A percentile compares a stretch with the other conserved stretches of the same genome.
Conservation (phyloP, 35 echinoderm and acorn worm species). For the Lytechinus pictus region DNA sequence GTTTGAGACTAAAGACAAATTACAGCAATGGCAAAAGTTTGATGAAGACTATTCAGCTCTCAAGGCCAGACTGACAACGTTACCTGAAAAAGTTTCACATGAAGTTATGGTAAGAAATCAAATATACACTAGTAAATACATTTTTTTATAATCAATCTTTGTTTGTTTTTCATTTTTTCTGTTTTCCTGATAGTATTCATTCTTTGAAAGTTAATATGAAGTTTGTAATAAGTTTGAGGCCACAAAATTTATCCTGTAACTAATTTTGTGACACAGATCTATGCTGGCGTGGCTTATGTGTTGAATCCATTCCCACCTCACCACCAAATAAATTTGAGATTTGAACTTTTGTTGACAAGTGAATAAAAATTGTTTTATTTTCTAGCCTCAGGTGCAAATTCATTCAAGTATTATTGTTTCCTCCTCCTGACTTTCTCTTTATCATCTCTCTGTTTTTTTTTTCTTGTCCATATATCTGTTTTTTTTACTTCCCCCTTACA, state of each 20-base stretch:
- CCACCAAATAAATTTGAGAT: background rate
- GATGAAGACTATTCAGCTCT: slow-evolving; percentile 79
- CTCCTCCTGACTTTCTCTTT: background rate
- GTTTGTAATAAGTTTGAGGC: too few species aligned
- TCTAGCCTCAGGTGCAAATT: background rate
- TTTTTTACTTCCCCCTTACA: background rate
- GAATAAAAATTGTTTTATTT: background rate
- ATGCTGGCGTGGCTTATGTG: too few species aligned
- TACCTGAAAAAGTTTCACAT: slow-evolving; percentile 92
- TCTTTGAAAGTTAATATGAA: background rate
- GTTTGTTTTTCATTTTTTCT: background rate
- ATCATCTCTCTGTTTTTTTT: background rate
- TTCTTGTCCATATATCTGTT: background rate
- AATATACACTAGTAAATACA: too few species aligned
- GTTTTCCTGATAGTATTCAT: background rate
- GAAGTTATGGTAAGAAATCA: slow-evolving; percentile 80
- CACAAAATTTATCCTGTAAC: too few species aligned
- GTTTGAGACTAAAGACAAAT: slow-evolving; percentile 40
- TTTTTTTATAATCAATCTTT: background rate
- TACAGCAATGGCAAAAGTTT: slow-evolving; percentile 80
- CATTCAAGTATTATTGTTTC: background rate
- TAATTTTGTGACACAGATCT: too few species aligned
- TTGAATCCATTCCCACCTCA: too few species aligned
- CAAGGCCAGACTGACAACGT: slow-evolving; percentile 67
- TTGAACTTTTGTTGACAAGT: background rate